Base-by-base conservation (phyloP, 2,797 vertebrate species). In the Coregonus ussuriensis region DNA sequence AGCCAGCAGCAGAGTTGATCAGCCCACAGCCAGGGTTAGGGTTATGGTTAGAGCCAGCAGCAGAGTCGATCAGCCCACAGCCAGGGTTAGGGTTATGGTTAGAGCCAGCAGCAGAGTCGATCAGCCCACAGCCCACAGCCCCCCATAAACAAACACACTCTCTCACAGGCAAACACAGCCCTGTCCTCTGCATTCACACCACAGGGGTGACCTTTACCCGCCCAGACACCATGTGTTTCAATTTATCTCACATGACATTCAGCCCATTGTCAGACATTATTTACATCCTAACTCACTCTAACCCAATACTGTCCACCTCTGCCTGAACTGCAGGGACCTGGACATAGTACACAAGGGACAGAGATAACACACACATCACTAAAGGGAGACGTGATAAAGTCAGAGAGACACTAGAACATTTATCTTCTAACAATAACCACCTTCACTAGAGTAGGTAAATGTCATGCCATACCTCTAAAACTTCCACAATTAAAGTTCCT, bases 251-350 rank as follows among this genome's bases (percentile, higher is more conserved):
- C 77, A 65, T 68, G 78, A 88, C 88, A 89, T 82, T 85, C 66
- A 74, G 79, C 16, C 80, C 74, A 87, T 86, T 91, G 85, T 91
- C 78, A 63, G 66, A 62, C 75, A 41, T 81, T 84, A 79, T 86
- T 88, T 87, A 85, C 83, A 83, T 71, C 75, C 31, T 52, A 67
- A 78, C 75, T 76, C 75, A 54, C 74, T 77, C 72, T 87, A 79
- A 85, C 79, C 79, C 54, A 21, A 14, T 56, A 66, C n/a, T 35
- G 56, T 51, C 78, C 77, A 75, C 71, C 83, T 75, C 81, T 69
- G 75, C 41, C 69, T 62, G 71, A 83, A 78, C 79, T 79, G 65
- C 47, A 74, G 21, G 18, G 21, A 41, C 69, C 76, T 53, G 37
- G 1, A 63, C 11, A 25, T 25, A 25, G 25, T 25, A 25, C 25